These are phyloP conservation scores for Grammomys surdaster DNA, from an alignment of 2,113 vertebrate genomes.

Conservation along the genomic window DNA sequence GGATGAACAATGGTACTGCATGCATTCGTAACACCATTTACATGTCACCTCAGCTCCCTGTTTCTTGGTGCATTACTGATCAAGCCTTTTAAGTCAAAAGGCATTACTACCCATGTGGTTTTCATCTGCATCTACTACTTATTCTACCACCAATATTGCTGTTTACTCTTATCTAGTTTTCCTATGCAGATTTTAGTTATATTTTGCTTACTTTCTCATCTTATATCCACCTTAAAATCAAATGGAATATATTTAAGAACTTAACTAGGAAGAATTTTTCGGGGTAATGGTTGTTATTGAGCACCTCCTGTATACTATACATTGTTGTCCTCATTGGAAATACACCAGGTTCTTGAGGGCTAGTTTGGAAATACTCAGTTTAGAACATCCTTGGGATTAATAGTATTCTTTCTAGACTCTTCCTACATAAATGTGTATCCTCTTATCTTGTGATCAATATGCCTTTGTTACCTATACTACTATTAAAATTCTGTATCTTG, in stretches of 20 bases:
- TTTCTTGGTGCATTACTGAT: background rate
- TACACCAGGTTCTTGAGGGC: background rate
- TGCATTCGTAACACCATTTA: constrained; percentile 16
- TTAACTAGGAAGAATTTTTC: background rate
- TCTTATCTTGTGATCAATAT: background rate
- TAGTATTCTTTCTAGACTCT: background rate
- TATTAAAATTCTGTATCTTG: background rate
- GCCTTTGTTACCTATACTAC: background rate
- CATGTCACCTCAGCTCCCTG: background rate
- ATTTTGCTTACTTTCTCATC: constrained; percentile 60
- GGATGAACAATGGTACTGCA: background rate
- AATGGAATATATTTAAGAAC: background rate
- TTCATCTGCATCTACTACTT: constrained; percentile 50
- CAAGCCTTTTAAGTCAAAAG: constrained; percentile 24
- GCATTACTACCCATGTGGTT: background rate
- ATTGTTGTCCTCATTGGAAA: background rate
- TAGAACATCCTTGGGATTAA: background rate
- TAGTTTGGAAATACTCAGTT: background rate
- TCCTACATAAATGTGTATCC: background rate
- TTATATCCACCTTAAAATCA: background rate
- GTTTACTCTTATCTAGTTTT: background rate
- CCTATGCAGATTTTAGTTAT: background rate
- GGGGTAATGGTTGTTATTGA: background rate
- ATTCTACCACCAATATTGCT: background rate
- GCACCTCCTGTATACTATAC: background rate